Evolutionary conservation across 1,140 invertebrate genomes (phyloP), one percentile per base, ranked within the genome.

Genomic region (Halictus rubicundus): DNA sequence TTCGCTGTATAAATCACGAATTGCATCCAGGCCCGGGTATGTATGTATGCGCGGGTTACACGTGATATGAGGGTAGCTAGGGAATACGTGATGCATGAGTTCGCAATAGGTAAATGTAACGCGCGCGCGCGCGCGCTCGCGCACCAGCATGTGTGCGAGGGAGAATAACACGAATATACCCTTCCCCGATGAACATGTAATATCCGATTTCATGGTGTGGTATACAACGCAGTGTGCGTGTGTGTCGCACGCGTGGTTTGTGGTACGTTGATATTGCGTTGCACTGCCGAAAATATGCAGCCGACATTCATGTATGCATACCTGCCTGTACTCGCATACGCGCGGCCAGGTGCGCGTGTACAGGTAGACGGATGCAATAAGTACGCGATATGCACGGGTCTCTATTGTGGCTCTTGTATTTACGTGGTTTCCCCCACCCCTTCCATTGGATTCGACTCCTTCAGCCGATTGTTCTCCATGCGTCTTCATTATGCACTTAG

Each of bases 201-300:
- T 52, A 52, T 68, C 32, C 73, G 49, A 64, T 65, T 57, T 49
- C 57, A 42, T 46, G 66, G 66, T 49, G 68, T 46, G 65, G 32
- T 32, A 32, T 32, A 32, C 39, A 39, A 14, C 39, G 32, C n/a
- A 54, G 37, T 23, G 21, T 52, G 39, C 10, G 9, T 70, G 66
- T 63, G 66, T 69, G 27, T 54, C 37, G 37, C 32, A 37, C 61
- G 76, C 32, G 68, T 39, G 75, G 77, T 32, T 42, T 59, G 77
- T 73, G 52, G 69, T 46, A 73, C 63, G 69, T 79, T 69, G 69
- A 79, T 79, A 78, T 71, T 68, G 27, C 37, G 73, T 46, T 76
- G 54, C 63, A 46, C n/a, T 27, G 64, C 25, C 73, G 64, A 64
- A 74, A 74, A 64, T 65, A 74, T 74, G 71, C 66, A 12, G 12